Evolutionary conservation across 1,140 invertebrate species (phyloP).

Genomic region (Harlomillsia oculata): DNA sequence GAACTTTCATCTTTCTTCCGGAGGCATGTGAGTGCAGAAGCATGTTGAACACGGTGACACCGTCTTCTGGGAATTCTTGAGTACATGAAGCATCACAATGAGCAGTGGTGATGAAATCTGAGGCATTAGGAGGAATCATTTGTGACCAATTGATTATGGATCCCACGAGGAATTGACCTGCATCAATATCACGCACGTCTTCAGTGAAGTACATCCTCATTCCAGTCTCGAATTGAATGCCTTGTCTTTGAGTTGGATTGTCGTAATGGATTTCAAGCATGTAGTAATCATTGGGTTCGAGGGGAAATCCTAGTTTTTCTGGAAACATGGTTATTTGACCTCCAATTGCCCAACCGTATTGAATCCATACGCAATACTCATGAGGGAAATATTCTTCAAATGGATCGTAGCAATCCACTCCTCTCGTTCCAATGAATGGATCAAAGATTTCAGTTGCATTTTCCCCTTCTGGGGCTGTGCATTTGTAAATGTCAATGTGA

Average conservation of each 20-base stretch:
- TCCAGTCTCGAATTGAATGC: slow-evolving; percentile 2
- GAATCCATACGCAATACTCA: neutral
- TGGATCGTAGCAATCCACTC: slow-evolving; percentile 6
- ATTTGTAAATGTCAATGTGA: slow-evolving; percentile 17
- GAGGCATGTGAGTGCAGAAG: neutral
- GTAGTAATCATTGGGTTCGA: neutral
- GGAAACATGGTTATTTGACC: slow-evolving; percentile 4
- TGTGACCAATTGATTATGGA: neutral
- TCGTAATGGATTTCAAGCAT: slow-evolving; percentile 25
- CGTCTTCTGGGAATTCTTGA: neutral
- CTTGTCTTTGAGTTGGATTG: slow-evolving; percentile 3
- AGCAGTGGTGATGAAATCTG: neutral
- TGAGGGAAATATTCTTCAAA: neutral
- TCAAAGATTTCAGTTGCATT: slow-evolving; percentile 10
- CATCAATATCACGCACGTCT: neutral
- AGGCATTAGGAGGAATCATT: neutral
- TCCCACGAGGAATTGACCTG: no score
- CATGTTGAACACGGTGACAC: neutral
- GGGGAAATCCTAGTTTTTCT: slow-evolving; percentile 10
- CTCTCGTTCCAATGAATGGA: neutral
- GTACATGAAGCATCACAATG: neutral
- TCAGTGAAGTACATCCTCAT: slow-evolving; percentile 3
- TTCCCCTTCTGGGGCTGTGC: slow-evolving; percentile 3
- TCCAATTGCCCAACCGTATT: slow-evolving; percentile 10
- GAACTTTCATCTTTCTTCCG: slow-evolving; percentile 49